Percentiles rank a stretch among this genome's conserved stretches.
Evolutionary conservation across 2,888 invertebrate species (phyloP).

Genomic region (Limnephilus marmoratus): DNA sequence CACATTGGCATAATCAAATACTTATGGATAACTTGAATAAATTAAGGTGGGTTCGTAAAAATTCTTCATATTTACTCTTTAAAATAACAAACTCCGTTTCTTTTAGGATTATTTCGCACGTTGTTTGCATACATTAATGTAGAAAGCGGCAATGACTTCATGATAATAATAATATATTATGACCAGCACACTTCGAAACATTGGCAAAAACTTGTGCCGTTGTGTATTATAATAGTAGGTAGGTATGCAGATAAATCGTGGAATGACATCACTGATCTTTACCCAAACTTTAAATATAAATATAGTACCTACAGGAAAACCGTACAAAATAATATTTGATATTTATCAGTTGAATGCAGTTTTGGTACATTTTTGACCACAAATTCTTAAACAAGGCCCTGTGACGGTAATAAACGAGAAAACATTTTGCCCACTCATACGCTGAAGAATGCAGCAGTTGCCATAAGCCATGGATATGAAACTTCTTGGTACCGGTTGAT

Average conservation of each 20-base stretch:
- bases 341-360: neutral
- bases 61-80: neutral
- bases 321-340: neutral
- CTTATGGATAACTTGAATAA: neutral
- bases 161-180: neutral
- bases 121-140: neutral
- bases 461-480: neutral
- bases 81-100: neutral
- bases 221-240: neutral
- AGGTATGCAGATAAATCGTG: neutral
- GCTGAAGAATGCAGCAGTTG: neutral
- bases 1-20: neutral
- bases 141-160: conserved; percentile 2
- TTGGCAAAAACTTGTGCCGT: neutral
- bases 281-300: neutral
- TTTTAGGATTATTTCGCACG: neutral
- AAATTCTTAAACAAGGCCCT: neutral
- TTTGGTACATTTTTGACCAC: too few relatives aligned
- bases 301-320: too few relatives aligned
- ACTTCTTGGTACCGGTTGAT: neutral
- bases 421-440: neutral
- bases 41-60: neutral
- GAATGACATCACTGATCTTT: neutral
- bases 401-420: neutral
- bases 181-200: neutral